These are phyloP conservation scores for Heterotilapia buettikoferi DNA, from an alignment of 2,113 vertebrate species.

Conservation along the genomic window DNA sequence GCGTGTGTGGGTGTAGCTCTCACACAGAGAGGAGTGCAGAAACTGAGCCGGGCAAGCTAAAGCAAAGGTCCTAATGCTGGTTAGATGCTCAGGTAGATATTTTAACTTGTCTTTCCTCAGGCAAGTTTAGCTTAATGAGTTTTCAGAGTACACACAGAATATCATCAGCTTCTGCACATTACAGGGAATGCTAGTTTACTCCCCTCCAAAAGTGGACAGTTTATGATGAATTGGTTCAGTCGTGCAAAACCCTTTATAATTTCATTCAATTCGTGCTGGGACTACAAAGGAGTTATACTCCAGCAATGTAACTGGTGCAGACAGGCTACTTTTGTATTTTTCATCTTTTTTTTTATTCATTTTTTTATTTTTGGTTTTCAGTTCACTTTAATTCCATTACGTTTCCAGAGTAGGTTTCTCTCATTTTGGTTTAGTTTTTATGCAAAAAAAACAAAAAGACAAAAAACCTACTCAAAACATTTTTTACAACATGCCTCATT, in stretches of 20 bases:
- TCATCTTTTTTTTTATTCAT: fast-evolving
- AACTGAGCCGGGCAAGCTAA: neutral
- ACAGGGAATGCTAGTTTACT: neutral
- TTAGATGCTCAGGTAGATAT: neutral
- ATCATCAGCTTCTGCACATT: slow-evolving; percentile 2
- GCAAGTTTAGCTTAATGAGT: slow-evolving; percentile 14
- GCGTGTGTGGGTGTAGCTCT: slow-evolving; percentile 26
- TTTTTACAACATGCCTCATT: neutral
- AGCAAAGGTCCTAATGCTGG: neutral
- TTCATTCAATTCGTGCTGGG: slow-evolving; percentile 4
- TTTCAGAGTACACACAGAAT: neutral
- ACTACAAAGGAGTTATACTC: slow-evolving; percentile 21
- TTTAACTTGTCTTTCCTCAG: slow-evolving; percentile 1
- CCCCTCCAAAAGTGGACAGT: neutral
- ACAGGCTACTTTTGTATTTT: neutral
- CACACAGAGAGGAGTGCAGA: neutral
- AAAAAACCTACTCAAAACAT: neutral
- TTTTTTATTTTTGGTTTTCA: neutral
- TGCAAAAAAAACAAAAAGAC: no score
- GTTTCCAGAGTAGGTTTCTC: neutral
- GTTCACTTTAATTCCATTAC: neutral
- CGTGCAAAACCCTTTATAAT: slow-evolving; percentile 25
- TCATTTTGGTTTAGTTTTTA: neutral
- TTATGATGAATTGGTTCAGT: slow-evolving; percentile 21
- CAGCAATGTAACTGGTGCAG: neutral